A percentile compares a stretch with the other conserved stretches of the same genome.
phyloP scores from a whole-genome alignment of 2,888 invertebrate species.

The Caenorhabditis drosophilae region DNA sequence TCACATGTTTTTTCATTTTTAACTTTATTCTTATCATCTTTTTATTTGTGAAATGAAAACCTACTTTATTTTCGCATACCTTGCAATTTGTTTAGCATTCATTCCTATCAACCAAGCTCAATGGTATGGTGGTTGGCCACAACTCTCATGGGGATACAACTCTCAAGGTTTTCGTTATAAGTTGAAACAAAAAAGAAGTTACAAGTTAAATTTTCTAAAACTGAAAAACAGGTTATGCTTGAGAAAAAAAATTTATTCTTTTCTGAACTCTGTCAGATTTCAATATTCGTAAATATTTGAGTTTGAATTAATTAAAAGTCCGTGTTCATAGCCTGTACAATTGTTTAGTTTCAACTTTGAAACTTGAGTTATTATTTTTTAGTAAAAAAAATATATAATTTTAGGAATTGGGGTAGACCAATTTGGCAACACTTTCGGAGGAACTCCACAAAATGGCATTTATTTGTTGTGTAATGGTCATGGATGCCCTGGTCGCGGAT shows the following conservation, averaged over 20 bases:
- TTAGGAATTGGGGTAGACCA: conserved; percentile 32
- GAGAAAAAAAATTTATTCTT: background rate
- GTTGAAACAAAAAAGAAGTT: too few species aligned
- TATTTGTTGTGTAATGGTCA: conserved; percentile 42
- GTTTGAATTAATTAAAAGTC: background rate
- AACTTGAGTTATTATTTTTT: background rate
- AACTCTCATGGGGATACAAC: conserved; percentile 36
- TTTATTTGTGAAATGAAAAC: conserved; percentile 15
- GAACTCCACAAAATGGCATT: conserved; percentile 40
- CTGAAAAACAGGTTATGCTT: too few species aligned
- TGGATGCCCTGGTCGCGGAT: conserved; percentile 39
- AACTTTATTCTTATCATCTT: conserved; percentile 3
- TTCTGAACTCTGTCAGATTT: background rate
- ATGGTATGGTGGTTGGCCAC: conserved; percentile 35
- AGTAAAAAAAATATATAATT: background rate
- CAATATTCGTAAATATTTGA: background rate
- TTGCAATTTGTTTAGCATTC: conserved; percentile 34
- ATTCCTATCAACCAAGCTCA: conserved; percentile 22
- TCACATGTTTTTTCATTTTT: background rate
- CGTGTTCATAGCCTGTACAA: background rate
- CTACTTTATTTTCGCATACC: conserved; percentile 19
- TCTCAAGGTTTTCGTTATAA: conserved; percentile 15
- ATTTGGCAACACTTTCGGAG: conserved; percentile 36
- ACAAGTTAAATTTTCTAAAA: too few species aligned
- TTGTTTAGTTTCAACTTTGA: background rate